Conservation (phyloP, 2,113 vertebrate species). For the Oceanodroma tethys region DNA sequence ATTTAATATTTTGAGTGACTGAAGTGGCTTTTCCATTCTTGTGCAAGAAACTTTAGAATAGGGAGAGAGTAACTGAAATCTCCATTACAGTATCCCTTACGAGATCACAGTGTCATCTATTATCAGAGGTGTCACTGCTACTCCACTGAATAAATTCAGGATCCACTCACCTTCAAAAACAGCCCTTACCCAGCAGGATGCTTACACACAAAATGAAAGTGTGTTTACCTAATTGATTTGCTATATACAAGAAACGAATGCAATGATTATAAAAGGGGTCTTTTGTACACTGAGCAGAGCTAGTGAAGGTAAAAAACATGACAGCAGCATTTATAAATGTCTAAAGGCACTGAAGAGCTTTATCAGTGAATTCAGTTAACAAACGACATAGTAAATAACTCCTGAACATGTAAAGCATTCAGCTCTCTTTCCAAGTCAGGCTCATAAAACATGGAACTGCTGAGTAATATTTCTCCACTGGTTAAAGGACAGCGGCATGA, state of each 20-base stretch:
- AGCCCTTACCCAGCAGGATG: neutral
- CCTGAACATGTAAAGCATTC: neutral
- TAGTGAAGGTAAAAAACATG: neutral
- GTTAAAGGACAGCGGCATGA: neutral
- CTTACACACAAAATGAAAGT: neutral
- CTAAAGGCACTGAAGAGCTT: neutral
- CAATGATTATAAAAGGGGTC: neutral
- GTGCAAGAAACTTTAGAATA: neutral
- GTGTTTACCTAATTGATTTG: neutral
- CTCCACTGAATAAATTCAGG: neutral
- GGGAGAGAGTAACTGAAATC: neutral
- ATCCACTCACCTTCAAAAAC: neutral
- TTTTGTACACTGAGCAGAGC: neutral
- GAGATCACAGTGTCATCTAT: neutral
- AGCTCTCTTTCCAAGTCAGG: neutral
- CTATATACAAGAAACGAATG: neutral
- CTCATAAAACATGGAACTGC: neutral
- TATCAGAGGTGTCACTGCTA: slow-evolving; percentile 14
- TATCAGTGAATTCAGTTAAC: neutral
- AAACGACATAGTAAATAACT: neutral
- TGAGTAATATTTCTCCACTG: neutral
- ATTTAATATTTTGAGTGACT: neutral
- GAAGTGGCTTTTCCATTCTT: neutral
- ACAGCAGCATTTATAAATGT: neutral
- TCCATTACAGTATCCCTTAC: neutral